phyloP scores from a whole-genome alignment of 2,797 vertebrate genomes.

The Poeciliopsis paucimaculata region DNA sequence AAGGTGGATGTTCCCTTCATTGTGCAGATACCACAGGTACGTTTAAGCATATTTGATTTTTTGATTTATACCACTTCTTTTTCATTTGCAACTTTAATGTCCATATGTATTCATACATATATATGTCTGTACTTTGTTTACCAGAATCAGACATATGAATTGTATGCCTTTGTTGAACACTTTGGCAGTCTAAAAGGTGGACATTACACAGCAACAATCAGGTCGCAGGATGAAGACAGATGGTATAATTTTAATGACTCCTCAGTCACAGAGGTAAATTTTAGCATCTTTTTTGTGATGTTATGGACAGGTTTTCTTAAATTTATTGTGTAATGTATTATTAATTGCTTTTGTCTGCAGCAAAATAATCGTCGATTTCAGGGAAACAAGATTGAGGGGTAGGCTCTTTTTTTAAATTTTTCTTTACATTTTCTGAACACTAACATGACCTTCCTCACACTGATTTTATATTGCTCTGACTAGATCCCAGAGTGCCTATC shows the following conservation, averaged over 20 bases:
- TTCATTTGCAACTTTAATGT: no score
- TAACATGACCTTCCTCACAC: neutral
- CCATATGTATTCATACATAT: no score
- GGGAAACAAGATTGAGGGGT: neutral
- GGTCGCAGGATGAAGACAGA: slow-evolving; percentile 34
- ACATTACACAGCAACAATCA: slow-evolving; percentile 71
- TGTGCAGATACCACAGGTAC: slow-evolving; percentile 52
- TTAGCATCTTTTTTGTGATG: neutral
- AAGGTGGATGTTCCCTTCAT: slow-evolving; percentile 44
- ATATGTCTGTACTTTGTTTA: neutral
- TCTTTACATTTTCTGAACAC: neutral
- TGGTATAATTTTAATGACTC: slow-evolving; percentile 59
- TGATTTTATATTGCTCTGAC: neutral
- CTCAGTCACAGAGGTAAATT: slow-evolving; percentile 51
- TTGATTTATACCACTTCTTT: neutral
- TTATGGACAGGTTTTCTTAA: neutral
- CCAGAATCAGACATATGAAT: slow-evolving; percentile 65
- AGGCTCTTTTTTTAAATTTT: neutral
- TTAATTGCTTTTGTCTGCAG: slow-evolving; percentile 24
- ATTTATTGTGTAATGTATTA: no score
- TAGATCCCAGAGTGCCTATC: slow-evolving; percentile 54
- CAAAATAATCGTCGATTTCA: neutral
- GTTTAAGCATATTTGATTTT: neutral
- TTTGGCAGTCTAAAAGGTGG: slow-evolving; percentile 58
- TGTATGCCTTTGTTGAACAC: slow-evolving; percentile 75